Base-by-base conservation (phyloP, 2,888 invertebrate genomes). In the Lysandra coridon region DNA sequence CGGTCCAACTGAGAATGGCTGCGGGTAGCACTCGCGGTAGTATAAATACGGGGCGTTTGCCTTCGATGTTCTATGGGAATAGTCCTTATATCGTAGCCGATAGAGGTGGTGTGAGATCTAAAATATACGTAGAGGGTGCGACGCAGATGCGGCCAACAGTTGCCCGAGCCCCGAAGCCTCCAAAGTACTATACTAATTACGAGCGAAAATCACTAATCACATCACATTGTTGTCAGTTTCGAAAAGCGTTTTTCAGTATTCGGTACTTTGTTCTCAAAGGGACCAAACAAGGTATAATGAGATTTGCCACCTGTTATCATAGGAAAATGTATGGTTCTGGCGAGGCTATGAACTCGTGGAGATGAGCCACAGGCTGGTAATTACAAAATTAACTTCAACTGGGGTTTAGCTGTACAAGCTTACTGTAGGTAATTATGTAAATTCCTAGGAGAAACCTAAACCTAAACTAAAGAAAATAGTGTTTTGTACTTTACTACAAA, bases 81-180 rank as follows among this genome's bases (percentile, higher is more conserved):
- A 17, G 33, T 37, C 17, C 69, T 69, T 69, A 69, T 33, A 6
- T 2, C 33, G 69, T 17, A 33, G 33, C 5, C 33, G 12, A 37
- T 37, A 69, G 33, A 69, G 33, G 33, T 69, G 33, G 1, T 33
- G 14, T 69, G 6, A 37, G 33, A 23, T 33, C 17, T 5, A 69
- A 33, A 14, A 37, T 5, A 14, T 10, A 33, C 14, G 12, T 37
- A 23, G 62, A 69, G 69, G 69, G 85, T 78, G 81, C 82, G 82
- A 87, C 88, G 91, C 93, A 93, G 92, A 92, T 93, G 93, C 86
- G 89, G 83, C 90, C 92, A 92, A 92, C 92, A 93, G 92, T 92
- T 92, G 93, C 86, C 87, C 81, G 84, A 85, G 86, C 85, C 86
- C 86, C 83, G 82, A 84, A 84, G 80, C 81, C 77, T 79, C 33